Evolutionary conservation across 2,113 vertebrate species (phyloP).

Genomic region (Phyllostomus hastatus): DNA sequence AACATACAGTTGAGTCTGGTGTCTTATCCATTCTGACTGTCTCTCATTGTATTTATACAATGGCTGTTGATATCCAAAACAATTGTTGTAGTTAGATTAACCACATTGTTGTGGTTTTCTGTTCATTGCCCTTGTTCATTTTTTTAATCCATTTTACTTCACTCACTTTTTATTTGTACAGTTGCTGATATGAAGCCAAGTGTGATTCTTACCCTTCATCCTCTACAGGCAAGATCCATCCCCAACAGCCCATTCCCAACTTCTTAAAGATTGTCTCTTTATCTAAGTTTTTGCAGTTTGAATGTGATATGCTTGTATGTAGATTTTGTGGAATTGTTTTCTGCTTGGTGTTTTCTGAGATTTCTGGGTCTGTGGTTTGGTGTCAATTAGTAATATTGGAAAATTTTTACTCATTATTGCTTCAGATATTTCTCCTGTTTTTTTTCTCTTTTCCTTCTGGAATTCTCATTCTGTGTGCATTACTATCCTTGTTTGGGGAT

Average conservation of each 20-base stretch:
- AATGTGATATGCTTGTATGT: neutral
- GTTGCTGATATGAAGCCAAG: neutral
- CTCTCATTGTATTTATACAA: neutral
- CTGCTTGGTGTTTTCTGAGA: neutral
- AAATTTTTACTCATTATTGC: neutral
- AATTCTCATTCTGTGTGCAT: neutral
- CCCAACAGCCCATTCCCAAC: neutral
- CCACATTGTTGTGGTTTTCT: neutral
- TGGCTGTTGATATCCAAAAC: neutral
- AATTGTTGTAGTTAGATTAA: neutral
- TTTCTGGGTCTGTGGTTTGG: neutral
- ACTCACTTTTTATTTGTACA: neutral
- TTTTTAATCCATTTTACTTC: neutral
- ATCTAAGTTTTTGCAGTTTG: neutral
- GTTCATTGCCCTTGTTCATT: neutral
- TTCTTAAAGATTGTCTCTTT: neutral
- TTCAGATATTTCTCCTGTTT: neutral
- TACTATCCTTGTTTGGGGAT: neutral
- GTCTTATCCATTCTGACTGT: neutral
- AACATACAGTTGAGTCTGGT: neutral
- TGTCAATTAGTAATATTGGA: neutral
- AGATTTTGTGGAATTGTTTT: neutral
- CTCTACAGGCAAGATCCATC: accelerated
- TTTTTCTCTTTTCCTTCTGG: neutral
- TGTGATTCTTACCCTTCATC: neutral